Base-by-base conservation (phyloP, 2,888 invertebrate genomes). In the Chrysolina oricalcia region DNA sequence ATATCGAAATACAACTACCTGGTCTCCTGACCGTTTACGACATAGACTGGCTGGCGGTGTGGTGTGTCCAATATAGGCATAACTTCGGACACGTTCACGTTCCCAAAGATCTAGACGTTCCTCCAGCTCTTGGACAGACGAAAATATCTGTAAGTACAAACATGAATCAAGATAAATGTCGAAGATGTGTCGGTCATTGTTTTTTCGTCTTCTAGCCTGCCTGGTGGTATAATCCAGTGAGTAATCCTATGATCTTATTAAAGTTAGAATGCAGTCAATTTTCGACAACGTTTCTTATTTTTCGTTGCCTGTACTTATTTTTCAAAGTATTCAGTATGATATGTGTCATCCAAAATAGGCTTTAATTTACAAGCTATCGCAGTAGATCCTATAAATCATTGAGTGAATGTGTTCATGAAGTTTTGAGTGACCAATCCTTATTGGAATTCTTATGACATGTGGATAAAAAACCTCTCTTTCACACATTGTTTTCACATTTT, bases 191-290 rank as follows among this genome's bases (percentile, higher is more conserved):
- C 17, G 9, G 48, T 53, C 35, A 35, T 35, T 35, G 35, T 35
- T 35, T 40, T 72, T 71, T 70, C 76, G 76, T 78, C 77, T 79
- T 79, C 70, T 89, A 96, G 96, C 96, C 96, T 88, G 93, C 95
- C 86, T 96, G 96, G 96, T 96, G 96, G 96, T 96, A 96, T 90
- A 95, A 95, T 89, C 96, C 96, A 89, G 96, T 96, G 91, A 96
- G 96, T 95, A 92, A 17, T 59, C 13, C 15, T 15, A 35, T 35
- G 35, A 35, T 35, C 35, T 35, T 8, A 35, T 3, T 2, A 27
- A 5, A 35, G 8, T 8, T 8, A 35, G 35, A 35, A 35, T 35
- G 8, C 35, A 3, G 8, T 35, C 0, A 35, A 3, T 35, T 35
- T 8, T 8, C 8, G 4, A 8, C 27, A 27, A 27, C 27, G 5